Conservation (phyloP, 2,797 vertebrate genomes). For the Hyperoplus immaculatus region DNA sequence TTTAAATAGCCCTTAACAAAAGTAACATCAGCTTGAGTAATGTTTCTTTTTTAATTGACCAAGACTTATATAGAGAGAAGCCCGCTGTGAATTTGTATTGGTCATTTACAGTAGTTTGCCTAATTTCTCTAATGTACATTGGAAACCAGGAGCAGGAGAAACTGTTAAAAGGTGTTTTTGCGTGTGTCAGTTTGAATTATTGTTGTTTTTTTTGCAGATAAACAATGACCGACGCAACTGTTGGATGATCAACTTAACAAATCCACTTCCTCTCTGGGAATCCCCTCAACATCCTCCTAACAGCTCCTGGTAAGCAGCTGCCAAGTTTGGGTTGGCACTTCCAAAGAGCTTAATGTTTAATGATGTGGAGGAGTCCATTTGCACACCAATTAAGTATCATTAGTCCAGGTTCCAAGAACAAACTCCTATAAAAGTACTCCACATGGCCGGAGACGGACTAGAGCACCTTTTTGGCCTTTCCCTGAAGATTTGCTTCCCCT, state of each 20-base stretch:
- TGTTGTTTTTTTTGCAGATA: background rate
- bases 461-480: too few relatives aligned
- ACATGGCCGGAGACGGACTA: background rate
- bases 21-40: too few relatives aligned
- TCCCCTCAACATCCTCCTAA: background rate
- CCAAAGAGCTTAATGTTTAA: constrained; percentile 46
- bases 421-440: background rate
- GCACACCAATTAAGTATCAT: constrained; percentile 36
- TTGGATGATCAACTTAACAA: background rate
- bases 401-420: constrained; percentile 22
- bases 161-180: too few relatives aligned
- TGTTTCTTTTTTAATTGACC: too few relatives aligned
- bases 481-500: background rate
- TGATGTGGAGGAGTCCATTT: constrained; percentile 38
- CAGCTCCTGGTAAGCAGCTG: constrained; percentile 7
- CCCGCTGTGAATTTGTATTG: too few relatives aligned
- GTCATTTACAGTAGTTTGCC: too few relatives aligned
- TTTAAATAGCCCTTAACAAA: too few relatives aligned
- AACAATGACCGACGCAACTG: background rate
- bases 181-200: background rate
- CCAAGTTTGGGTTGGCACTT: background rate
- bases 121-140: too few relatives aligned
- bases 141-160: too few relatives aligned
- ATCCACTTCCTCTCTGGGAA: background rate
- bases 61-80: too few relatives aligned